Base-by-base conservation (phyloP, 2,797 vertebrate genomes). In the Propithecus perrieri region DNA sequence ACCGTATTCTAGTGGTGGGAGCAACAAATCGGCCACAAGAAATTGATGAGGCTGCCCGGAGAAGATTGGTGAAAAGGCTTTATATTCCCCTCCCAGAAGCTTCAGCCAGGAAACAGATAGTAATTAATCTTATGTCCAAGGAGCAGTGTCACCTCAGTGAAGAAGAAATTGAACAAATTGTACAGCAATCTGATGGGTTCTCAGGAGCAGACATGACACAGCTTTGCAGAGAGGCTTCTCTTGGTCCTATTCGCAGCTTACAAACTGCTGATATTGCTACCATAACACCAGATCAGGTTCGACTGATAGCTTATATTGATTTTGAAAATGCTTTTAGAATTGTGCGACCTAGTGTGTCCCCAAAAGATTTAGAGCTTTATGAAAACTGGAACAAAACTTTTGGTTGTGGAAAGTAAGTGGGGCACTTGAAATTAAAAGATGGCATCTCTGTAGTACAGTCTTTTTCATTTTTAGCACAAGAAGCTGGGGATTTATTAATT, bases 171-270 rank as follows among this genome's bases (percentile, higher is more conserved):
- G 97, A 99, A 0, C 97, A 98, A 6, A 98, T 99, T 71, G 99
- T 99, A 4, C 61, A 93, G 26, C 98, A 98, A 38, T 98, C 99
- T 0, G 98, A 99, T 4, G 99, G 99, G 0, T 99, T 99, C 98
- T 99, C 99, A 0, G 99, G 99, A 5, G 99, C 99, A 0, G 99
- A 99, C 87, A 99, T 99, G 99, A 99, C 99, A 0, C 99, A 99
- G 98, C 99, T 99, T 59, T 99, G 99, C 95, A 98, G 99, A 22
- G 99, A 99, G 97, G 99, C 99, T 1, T 99, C 99, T 0, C 98
- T 99, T 33, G 99, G 99, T 85, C 99, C 99, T 3, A 99, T 99
- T 86, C 99, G 99, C 91, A 99, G 99, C 83, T 99, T 99, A 93
- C 98, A 99, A 95, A 97, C 99, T 30, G 89, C 93, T 20, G 99